Conservation (phyloP, 2,113 vertebrate species). For the Albula goreensis region DNA sequence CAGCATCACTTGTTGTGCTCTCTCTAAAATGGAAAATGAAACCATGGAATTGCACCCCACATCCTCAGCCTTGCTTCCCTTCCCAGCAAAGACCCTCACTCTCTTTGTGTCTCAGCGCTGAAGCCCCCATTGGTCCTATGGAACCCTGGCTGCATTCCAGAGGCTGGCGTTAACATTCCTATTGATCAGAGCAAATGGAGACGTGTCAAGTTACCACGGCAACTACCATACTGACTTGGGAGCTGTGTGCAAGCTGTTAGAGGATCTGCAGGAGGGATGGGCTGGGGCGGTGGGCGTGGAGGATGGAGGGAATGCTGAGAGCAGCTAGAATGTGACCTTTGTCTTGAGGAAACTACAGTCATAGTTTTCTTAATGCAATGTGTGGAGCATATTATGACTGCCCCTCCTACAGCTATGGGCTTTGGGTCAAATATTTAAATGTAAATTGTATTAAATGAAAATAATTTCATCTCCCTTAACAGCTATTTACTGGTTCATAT, state of each 20-base stretch:
- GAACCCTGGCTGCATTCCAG: conserved; percentile 39
- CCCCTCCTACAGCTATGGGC: background rate
- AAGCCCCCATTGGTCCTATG: background rate
- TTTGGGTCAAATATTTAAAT: background rate
- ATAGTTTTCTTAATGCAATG: background rate
- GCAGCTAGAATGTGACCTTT: conserved; percentile 12
- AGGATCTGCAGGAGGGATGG: conserved; percentile 20
- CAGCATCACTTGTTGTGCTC: background rate
- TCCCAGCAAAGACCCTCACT: background rate
- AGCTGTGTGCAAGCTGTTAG: conserved; percentile 14
- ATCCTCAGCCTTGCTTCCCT: background rate
- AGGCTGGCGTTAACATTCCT: conserved; percentile 35
- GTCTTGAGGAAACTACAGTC: background rate
- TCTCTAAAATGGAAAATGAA: background rate
- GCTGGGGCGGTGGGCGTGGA: conserved; percentile 17
- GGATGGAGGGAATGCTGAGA: conserved; percentile 11
- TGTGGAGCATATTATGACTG: background rate
- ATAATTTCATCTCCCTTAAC: background rate
- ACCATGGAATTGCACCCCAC: background rate
- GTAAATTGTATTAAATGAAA: conserved; percentile 2
- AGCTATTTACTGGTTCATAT: background rate
- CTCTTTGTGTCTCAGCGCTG: background rate
- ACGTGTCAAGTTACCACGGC: conserved; percentile 53
- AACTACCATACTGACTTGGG: conserved; percentile 38
- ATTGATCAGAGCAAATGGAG: conserved; percentile 54